Evolutionary conservation across 2,888 invertebrate species (phyloP).

Genomic region (Steinernema carpocapsae): DNA sequence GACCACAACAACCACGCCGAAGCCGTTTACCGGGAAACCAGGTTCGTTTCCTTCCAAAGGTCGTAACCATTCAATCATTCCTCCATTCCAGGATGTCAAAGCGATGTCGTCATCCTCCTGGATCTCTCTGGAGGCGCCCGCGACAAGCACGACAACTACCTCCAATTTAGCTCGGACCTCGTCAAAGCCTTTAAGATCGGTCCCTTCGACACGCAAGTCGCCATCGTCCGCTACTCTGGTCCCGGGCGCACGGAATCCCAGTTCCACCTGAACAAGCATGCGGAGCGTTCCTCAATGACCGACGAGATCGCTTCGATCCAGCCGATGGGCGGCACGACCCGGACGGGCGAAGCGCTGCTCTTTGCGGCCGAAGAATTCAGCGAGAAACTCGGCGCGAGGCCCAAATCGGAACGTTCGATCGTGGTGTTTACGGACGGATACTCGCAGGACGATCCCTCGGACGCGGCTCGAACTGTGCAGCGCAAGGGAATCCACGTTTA

Average conservation of each 20-base stretch:
- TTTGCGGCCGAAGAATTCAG: slow-evolving; percentile 70
- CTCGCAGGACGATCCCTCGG: slow-evolving; percentile 55
- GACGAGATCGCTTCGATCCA: slow-evolving; percentile 40
- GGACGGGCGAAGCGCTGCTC: slow-evolving; percentile 56
- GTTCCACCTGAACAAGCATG: slow-evolving; percentile 39
- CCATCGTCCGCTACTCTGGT: slow-evolving; percentile 36
- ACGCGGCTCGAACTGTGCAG: slow-evolving; percentile 48
- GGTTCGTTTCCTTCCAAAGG: neutral
- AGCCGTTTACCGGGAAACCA: slow-evolving; percentile 26
- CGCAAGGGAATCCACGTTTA: slow-evolving; percentile 53
- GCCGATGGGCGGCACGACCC: slow-evolving; percentile 55
- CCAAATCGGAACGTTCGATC: slow-evolving; percentile 44
- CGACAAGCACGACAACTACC: slow-evolving; percentile 36
- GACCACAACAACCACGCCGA: slow-evolving; percentile 25
- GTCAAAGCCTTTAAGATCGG: slow-evolving; percentile 36
- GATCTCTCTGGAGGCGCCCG: slow-evolving; percentile 35
- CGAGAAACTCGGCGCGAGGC: slow-evolving; percentile 47
- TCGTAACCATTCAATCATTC: too few species aligned
- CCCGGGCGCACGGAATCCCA: slow-evolving; percentile 23
- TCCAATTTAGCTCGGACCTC: slow-evolving; percentile 24
- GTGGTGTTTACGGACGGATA: slow-evolving; percentile 62
- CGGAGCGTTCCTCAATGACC: slow-evolving; percentile 38
- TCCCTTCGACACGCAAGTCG: slow-evolving; percentile 30
- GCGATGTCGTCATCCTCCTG: slow-evolving; percentile 36
- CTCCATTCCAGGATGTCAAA: slow-evolving; percentile 29